phyloP scores from a whole-genome alignment of 2,888 invertebrate species.

The Torymus aiolomorphi region DNA sequence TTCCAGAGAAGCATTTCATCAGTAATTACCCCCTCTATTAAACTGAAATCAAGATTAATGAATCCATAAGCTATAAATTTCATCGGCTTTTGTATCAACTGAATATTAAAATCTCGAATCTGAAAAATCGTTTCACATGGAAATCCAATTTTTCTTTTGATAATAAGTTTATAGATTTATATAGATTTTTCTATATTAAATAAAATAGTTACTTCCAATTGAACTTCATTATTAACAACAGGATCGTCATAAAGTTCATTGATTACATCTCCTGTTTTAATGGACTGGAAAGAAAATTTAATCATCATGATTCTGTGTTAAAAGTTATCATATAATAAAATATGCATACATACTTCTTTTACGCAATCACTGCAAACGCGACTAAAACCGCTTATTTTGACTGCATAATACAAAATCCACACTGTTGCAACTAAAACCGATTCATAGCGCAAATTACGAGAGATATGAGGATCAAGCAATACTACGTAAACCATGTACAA shows the following conservation, averaged over 20 bases:
- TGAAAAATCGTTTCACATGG: not conserved
- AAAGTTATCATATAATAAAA: no score
- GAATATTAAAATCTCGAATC: conserved; percentile 67
- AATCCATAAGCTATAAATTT: conserved; percentile 66
- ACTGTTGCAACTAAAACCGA: not conserved
- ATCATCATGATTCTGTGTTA: no score
- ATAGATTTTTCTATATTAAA: no score
- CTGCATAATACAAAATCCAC: conserved; percentile 29
- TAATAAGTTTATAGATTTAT: no score
- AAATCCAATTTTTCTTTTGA: no score
- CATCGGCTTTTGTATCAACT: conserved; percentile 66
- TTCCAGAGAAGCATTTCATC: not conserved
- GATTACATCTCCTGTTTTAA: conserved; percentile 64
- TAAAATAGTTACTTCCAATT: conserved; percentile 60
- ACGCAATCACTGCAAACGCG: conserved; percentile 24
- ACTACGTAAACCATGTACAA: conserved; percentile 22
- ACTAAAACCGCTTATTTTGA: conserved; percentile 11
- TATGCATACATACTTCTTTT: conserved; percentile 6
- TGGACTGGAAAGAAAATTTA: conserved; percentile 57
- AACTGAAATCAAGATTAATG: conserved; percentile 63
- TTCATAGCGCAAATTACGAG: not conserved
- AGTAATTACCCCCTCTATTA: conserved; percentile 58
- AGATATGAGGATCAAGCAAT: not conserved
- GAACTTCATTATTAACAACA: conserved; percentile 60
- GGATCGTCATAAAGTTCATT: conserved; percentile 66